Base-by-base conservation (phyloP, 2,888 invertebrate species). In the Zootermopsis nevadensis region DNA sequence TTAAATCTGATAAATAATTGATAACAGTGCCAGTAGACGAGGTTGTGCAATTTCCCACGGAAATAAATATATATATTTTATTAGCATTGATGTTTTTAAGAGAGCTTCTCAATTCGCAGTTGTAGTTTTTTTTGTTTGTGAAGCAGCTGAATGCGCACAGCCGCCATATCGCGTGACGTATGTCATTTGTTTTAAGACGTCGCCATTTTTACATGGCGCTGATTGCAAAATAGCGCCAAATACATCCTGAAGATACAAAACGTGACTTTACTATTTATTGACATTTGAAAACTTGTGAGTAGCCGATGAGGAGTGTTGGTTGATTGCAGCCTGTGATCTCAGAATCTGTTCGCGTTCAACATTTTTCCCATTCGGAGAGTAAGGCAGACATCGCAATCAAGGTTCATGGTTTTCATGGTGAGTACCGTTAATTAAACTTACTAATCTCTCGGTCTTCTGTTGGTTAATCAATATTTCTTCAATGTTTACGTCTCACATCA, bases 331-430 rank as follows among this genome's bases (percentile, higher is more conserved):
- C n/a, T 3, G n/a, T 2, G 15, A 24, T 27, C n/a, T 1, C 6
- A 60, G n/a, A 60, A 60, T 60, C 27, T 60, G 60, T 27, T n/a
- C n/a, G 1, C 60, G 27, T 60, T 60, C 60, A 60, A 27, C 60
- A 27, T 60, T 60, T 3, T 60, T 60, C 2, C 60, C 24, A 38
- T 74, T 74, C 74, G 24, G n/a, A 38, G 38, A 74, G 74, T 38
- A 42, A 74, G n/a, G 33, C 35, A 33, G 33, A 19, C 74, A 22
- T 74, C 74, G 74, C 74, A 74, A 74, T 24, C 74, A 74, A 74
- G 74, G 74, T 74, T 74, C 74, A 74, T 74, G 74, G 74, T 74
- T 74, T 74, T 74, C 38, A 74, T 74, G 74, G 74, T 74, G 33
- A 74, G 74, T 74, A 48, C 48, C 0, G 3, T 12, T 3, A 48